phyloP scores from a whole-genome alignment of 1,140 invertebrate genomes.

The Agraylea sexmaculata region DNA sequence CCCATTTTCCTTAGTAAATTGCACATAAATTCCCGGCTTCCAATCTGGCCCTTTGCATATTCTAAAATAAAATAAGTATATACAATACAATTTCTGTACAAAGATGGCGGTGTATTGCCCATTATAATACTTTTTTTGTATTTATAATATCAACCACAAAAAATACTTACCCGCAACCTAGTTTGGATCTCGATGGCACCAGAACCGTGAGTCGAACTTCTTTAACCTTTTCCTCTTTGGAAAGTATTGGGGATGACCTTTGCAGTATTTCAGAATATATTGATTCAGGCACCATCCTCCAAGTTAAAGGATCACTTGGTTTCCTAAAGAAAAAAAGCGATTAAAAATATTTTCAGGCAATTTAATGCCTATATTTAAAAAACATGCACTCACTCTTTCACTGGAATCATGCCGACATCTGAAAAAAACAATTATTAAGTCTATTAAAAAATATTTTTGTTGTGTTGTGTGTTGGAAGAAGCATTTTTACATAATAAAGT shows the following conservation, averaged over 20 bases:
- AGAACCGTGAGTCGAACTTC: constrained; percentile 50
- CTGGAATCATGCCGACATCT: constrained; percentile 81
- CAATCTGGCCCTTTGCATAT: constrained; percentile 76
- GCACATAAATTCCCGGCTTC: constrained; percentile 77
- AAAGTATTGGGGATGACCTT: constrained; percentile 22
- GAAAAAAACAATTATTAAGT: constrained; percentile 42
- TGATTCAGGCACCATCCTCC: constrained; percentile 57
- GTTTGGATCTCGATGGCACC: constrained; percentile 52
- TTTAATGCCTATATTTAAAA: constrained; percentile 6
- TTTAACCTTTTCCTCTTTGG: constrained; percentile 29
- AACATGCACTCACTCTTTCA: constrained; percentile 71
- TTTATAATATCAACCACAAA: constrained; percentile 2
- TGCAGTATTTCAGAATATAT: constrained; percentile 16
- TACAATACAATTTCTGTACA: background rate
- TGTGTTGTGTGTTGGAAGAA: no score
- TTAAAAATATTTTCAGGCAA: no score
- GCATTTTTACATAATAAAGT: no score
- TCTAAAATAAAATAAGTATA: constrained; percentile 31
- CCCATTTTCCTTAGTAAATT: constrained; percentile 82
- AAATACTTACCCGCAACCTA: constrained; percentile 49
- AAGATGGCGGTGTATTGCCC: background rate
- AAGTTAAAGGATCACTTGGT: constrained; percentile 58
- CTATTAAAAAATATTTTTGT: no score
- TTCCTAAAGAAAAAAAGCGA: constrained; percentile 35
- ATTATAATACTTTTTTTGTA: constrained; percentile 5